These are phyloP conservation scores for Lerista edwardsae DNA, from an alignment of 2,797 vertebrate genomes.

Conservation along the genomic window DNA sequence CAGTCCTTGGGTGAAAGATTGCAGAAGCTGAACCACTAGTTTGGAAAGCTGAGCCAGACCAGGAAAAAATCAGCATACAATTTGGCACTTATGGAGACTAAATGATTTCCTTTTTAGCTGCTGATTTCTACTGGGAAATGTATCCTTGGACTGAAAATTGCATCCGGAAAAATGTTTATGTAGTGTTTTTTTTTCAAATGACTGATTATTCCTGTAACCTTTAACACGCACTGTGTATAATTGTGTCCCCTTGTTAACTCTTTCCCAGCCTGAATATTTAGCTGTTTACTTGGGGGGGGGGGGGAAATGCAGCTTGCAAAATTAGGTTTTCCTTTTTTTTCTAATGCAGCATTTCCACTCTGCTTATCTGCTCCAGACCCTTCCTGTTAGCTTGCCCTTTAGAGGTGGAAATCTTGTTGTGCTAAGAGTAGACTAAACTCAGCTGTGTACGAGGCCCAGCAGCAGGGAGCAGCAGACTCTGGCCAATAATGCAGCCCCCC, in stretches of 20 bases:
- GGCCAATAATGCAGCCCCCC: not conserved
- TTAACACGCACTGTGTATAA: conserved; percentile 86
- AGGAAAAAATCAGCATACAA: conserved; percentile 99
- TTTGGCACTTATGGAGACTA: conserved; percentile 99
- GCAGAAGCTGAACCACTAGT: conserved; percentile 87
- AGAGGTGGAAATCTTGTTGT: not conserved
- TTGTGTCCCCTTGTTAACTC: conserved; percentile 87
- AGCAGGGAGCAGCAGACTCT: not conserved
- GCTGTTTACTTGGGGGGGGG: conserved; percentile 54
- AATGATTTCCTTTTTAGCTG: conserved; percentile 99
- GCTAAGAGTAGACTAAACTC: conserved; percentile 12
- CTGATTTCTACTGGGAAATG: conserved; percentile 97
- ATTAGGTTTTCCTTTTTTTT: not conserved
- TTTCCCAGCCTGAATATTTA: conserved; percentile 69
- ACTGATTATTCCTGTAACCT: conserved; percentile 97
- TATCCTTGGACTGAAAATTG: conserved; percentile 97
- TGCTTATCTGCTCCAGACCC: conserved; percentile 39
- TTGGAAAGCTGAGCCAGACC: conserved; percentile 93
- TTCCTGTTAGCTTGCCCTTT: conserved; percentile 34
- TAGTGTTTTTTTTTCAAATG: conserved; percentile 89
- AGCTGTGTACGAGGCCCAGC: conserved; percentile 2
- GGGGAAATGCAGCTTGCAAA: conserved; percentile 48
- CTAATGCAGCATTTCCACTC: conserved; percentile 2
- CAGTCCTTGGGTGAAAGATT: conserved; percentile 90
- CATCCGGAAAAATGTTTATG: conserved; percentile 99